Evolutionary conservation across 2,113 vertebrate genomes (phyloP).

Genomic region (Isurus oxyrinchus): DNA sequence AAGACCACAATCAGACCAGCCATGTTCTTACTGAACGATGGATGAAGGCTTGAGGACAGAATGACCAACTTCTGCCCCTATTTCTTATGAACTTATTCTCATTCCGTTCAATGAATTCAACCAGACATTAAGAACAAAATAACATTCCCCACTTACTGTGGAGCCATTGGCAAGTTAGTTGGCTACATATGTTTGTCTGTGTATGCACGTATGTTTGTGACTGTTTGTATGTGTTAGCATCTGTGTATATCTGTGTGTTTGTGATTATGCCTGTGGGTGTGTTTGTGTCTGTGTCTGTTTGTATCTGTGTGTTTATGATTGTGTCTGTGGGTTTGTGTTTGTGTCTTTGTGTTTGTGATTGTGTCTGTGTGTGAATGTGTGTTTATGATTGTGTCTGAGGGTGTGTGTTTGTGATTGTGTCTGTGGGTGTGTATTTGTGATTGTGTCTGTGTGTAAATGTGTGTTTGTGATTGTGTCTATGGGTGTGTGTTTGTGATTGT

Average conservation of each 20-base stretch:
- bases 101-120: not conserved
- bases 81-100: not conserved
- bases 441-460: not conserved
- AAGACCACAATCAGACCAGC: too few relatives aligned
- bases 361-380: not conserved
- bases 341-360: not conserved
- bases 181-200: not conserved
- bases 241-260: not conserved
- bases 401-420: not conserved
- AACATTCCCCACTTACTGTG: not conserved
- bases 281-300: not conserved
- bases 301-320: not conserved
- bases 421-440: too few relatives aligned
- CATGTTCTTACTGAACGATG: too few relatives aligned
- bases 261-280: not conserved
- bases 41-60: too few relatives aligned
- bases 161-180: not conserved
- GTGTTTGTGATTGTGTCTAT: not conserved
- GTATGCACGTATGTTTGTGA: not conserved
- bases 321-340: not conserved
- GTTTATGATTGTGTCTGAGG: not conserved
- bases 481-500: not conserved
- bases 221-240: not conserved
- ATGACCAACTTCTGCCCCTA: too few relatives aligned
- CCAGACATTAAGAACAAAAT: not conserved